Base-by-base conservation (phyloP, 1,140 invertebrate species). In the Alviniconcha marisindica region DNA sequence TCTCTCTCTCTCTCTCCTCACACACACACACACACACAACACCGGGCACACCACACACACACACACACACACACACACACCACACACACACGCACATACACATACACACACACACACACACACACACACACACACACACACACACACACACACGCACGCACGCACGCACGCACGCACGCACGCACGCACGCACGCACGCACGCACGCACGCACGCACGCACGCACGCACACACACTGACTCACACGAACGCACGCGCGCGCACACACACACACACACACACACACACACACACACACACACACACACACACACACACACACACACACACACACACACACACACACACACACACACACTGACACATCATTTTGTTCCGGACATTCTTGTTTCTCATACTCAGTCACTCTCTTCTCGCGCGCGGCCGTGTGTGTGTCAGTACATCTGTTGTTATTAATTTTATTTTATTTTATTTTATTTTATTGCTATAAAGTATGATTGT, bases 201-300 rank as follows among this genome's bases (percentile, higher is more conserved):
- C 56, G 24, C 56, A 60, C 56, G 24, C 56, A 60, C 56, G 24
- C 24, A 60, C 56, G 24, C 56, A 60, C 56, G 24, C 56, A 14
- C 56, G 24, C 56, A 60, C 56, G 4, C 56, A 60, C 56, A 60
- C 56, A 60, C 56, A 60, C 56, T 4, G 10, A 60, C 56, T 12
- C 56, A 60, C 56, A 60, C 56, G 24, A 7, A 60, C 56, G 4
- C 56, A 60, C 56, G 24, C 56, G 24, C 56, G 24, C 56, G 24
- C 56, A 60, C 56, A 60, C 56, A 60, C 56, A 60, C 56, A 60
- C 56, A 60, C 56, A 60, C 56, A 60, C 56, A 60, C 56, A 60
- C 60, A 63, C 60, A 63, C 60, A 63, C 60, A 63, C 60, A 63
- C 60, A 63, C 60, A 63, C 60, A 63, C 60, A 63, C 28, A 63